Base-by-base conservation (phyloP, 2,888 invertebrate species). In the Meloe dianella region DNA sequence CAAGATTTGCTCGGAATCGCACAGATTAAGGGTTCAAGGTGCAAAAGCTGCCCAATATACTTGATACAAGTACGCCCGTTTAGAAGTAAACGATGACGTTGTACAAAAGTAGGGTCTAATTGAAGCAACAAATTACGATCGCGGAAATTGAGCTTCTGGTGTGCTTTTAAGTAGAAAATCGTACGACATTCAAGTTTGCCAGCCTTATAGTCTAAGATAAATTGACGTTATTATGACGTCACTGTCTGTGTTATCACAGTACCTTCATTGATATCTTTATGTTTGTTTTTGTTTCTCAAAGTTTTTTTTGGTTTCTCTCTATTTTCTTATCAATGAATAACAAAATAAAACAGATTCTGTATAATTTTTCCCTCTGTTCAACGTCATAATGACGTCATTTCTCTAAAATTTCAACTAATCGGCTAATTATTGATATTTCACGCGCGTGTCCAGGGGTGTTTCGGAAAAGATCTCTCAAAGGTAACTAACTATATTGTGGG, bases 391-490 rank as follows among this genome's bases (percentile, higher is more conserved):
- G 70, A 61, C 70, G 66, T 63, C 70, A 73, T 38, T 47, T 5
- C 41, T 41, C 22, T 17, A 9, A 22, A 41, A 65, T 63, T 66
- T 54, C 70, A 80, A 82, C 83, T 83, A 83, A 83, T 83, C 82
- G 81, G 82, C 82, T 82, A 57, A 74, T 76, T 81, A 80, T 84
- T 83, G 81, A 80, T 81, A 83, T 84, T 84, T 84, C 87, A 87
- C 87, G 86, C 86, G 87, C 86, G 85, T 85, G 85, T 85, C 87
- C 80, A 94, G 93, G 94, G 91, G 93, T 94, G 91, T 94, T 93
- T 93, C 93, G 94, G 93, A 94, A 94, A 93, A 92, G 93, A 92
- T 94, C 93, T 91, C 93, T 93, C 92, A 93, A 93, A 94, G 94
- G 93, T 93, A 93, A 93, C 91, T 91, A 89, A 84, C 83, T 84